phyloP scores from a whole-genome alignment of 2,797 vertebrate genomes.

The Avahi laniger region DNA sequence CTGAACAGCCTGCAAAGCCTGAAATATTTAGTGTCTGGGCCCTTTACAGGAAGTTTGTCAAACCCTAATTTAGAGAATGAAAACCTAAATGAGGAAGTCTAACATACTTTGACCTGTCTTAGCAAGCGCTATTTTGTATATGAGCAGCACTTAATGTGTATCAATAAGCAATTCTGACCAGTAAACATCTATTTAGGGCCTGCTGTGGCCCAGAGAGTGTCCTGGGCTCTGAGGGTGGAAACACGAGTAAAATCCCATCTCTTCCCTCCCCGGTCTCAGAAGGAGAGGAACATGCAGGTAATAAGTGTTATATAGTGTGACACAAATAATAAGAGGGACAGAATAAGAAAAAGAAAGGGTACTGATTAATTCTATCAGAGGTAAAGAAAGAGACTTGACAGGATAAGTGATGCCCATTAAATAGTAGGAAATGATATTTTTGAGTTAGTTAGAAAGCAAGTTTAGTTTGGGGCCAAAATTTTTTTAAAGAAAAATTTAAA shows the following conservation, averaged over 20 bases:
- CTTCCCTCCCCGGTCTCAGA: not conserved
- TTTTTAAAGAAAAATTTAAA: conserved; percentile 35
- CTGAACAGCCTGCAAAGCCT: not conserved
- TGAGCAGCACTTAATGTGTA: not conserved
- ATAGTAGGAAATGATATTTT: not conserved
- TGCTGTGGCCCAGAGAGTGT: not conserved
- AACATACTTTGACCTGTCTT: not conserved
- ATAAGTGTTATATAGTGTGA: not conserved
- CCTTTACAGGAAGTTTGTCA: not conserved
- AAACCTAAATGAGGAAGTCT: not conserved
- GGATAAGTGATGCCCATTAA: not conserved
- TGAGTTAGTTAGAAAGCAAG: not conserved
- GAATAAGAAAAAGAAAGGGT: not conserved
- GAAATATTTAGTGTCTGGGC: not conserved
- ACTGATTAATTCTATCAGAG: not conserved
- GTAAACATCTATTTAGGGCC: not conserved
- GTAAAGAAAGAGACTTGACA: not conserved
- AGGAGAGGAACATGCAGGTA: not conserved
- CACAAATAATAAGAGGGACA: conserved; percentile 14
- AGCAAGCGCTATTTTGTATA: not conserved
- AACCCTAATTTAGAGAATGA: not conserved
- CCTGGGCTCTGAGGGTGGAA: not conserved
- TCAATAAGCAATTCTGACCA: not conserved
- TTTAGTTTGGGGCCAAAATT: not conserved
- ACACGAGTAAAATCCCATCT: not conserved